Conservation (phyloP, 2,113 vertebrate genomes). For the Phalacrocorax pelagicus region DNA sequence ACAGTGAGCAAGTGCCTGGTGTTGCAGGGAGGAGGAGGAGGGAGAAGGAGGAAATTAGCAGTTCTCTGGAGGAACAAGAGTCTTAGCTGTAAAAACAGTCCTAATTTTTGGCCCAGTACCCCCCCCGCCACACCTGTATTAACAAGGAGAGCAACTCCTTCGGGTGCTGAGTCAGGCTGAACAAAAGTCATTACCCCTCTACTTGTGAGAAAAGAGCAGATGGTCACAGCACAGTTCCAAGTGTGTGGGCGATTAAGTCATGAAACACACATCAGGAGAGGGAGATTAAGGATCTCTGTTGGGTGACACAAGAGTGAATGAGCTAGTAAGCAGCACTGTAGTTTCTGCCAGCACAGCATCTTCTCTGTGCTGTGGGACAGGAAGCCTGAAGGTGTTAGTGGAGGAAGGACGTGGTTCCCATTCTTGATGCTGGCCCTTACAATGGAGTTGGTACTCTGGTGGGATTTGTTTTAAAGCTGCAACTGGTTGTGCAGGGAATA, state of each 20-base stretch:
- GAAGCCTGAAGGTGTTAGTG: not conserved
- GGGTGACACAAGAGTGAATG: not conserved
- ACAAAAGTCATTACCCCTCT: not conserved
- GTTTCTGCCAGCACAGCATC: not conserved
- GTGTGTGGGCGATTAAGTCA: not conserved
- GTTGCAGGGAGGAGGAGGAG: not conserved
- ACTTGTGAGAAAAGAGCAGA: not conserved
- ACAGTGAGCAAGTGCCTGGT: not conserved
- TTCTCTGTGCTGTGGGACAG: not conserved
- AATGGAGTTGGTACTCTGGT: not conserved
- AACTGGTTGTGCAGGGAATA: not conserved
- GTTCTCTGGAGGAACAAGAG: not conserved
- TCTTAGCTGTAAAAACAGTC: slow-evolving; percentile 7
- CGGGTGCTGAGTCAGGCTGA: not conserved
- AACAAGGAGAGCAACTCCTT: slow-evolving; percentile 24
- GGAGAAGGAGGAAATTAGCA: not conserved
- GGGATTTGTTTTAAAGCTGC: not conserved
- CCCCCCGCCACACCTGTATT: not conserved
- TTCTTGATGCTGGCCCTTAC: not conserved
- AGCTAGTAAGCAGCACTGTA: not conserved
- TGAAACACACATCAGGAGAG: not conserved
- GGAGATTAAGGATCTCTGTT: not conserved
- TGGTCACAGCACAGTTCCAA: not conserved
- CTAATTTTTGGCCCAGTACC: not conserved
- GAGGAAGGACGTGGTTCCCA: not conserved